Evolutionary conservation across 2,113 vertebrate species (phyloP).

Genomic region (Ceratotherium simum): DNA sequence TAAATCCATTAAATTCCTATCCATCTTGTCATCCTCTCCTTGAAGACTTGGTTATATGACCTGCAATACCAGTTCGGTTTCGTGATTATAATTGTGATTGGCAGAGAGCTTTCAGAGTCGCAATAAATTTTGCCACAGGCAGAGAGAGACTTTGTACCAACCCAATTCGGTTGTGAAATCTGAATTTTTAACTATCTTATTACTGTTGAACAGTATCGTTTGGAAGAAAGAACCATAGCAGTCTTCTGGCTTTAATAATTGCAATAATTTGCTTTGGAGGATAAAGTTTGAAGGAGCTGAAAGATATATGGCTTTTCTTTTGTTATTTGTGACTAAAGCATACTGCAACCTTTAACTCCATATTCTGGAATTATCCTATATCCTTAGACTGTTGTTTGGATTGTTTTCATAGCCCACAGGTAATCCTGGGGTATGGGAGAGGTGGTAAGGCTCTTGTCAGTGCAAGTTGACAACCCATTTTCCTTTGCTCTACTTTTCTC

Average conservation of each 20-base stretch:
- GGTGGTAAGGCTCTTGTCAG: background rate
- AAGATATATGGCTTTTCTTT: background rate
- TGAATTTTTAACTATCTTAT: constrained; percentile 77
- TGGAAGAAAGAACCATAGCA: constrained; percentile 53
- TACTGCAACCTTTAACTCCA: background rate
- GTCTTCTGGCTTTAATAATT: background rate
- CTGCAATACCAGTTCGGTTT: constrained; percentile 69
- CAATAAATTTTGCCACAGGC: constrained; percentile 79
- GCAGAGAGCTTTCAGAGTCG: constrained; percentile 77
- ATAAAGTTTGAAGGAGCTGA: background rate
- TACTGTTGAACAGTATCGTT: constrained; percentile 51
- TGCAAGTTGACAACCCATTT: background rate
- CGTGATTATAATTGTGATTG: constrained; percentile 77
- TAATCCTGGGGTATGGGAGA: background rate
- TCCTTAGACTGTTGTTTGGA: background rate
- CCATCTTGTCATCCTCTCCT: constrained; percentile 82
- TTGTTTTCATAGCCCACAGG: background rate
- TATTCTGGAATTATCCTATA: background rate
- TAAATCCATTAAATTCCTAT: constrained; percentile 79
- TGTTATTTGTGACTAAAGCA: background rate
- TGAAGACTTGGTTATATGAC: constrained; percentile 81
- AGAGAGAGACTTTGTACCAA: constrained; percentile 62
- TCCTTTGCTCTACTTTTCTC: background rate
- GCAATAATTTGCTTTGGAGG: constrained; percentile 12
- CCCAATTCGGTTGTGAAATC: constrained; percentile 42